Conservation (phyloP, 2,797 vertebrate species). For the Etheostoma nigrum region DNA sequence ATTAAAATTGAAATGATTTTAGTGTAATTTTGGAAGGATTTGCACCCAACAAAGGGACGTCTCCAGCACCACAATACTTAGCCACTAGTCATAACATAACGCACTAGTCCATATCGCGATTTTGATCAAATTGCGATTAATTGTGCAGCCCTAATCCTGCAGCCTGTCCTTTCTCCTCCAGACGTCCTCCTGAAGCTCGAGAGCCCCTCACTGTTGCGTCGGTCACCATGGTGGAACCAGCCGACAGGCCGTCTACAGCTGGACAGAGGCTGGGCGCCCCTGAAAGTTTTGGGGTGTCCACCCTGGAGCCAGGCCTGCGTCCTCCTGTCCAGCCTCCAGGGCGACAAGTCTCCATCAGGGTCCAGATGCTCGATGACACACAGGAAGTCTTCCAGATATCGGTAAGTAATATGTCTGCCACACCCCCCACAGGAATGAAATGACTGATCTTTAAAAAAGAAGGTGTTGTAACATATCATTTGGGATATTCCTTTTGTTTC, state of each 20-base stretch:
- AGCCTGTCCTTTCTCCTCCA: slow-evolving; percentile 37
- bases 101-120: too few relatives aligned
- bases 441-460: too few relatives aligned
- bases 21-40: too few relatives aligned
- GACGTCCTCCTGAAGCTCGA: slow-evolving; percentile 56
- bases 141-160: too few relatives aligned
- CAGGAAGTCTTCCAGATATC: slow-evolving; percentile 95
- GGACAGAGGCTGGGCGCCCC: slow-evolving; percentile 92
- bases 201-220: slow-evolving; percentile 23
- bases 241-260: slow-evolving; percentile 88
- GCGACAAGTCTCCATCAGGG: slow-evolving; percentile 90
- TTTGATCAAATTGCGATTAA: too few relatives aligned
- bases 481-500: too few relatives aligned
- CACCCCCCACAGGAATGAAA: too few relatives aligned
- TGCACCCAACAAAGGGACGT: too few relatives aligned
- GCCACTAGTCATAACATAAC: too few relatives aligned
- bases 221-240: slow-evolving; percentile 90
- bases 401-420: slow-evolving; percentile 80
- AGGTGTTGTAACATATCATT: too few relatives aligned
- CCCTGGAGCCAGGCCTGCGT: slow-evolving; percentile 93
- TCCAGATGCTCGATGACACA: slow-evolving; percentile 96
- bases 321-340: slow-evolving; percentile 88
- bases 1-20: too few relatives aligned
- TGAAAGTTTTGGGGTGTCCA: slow-evolving; percentile 94
- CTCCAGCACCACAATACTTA: too few relatives aligned